phyloP scores from a whole-genome alignment of 2,888 invertebrate species.

The Platycheirus albimanus region DNA sequence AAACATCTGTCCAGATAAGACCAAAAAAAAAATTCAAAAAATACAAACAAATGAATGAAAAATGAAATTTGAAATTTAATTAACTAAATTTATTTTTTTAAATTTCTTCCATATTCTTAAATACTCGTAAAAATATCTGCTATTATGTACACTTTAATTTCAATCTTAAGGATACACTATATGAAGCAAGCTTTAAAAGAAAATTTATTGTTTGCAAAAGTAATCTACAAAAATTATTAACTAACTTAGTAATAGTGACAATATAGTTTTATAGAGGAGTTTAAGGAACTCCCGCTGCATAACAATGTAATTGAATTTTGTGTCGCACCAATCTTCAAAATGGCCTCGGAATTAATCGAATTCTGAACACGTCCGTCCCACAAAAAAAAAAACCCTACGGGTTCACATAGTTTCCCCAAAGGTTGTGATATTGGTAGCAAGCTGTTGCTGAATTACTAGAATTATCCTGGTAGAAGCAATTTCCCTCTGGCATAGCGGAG shows the following conservation, averaged over 20 bases:
- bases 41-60: too few relatives aligned
- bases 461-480: constrained; percentile 68
- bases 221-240: constrained; percentile 43
- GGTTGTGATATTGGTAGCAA: constrained; percentile 78
- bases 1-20: too few relatives aligned
- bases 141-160: too few relatives aligned
- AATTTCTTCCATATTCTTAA: too few relatives aligned
- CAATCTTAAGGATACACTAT: too few relatives aligned
- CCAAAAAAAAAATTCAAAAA: too few relatives aligned
- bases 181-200: too few relatives aligned
- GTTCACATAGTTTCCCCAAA: constrained; percentile 80
- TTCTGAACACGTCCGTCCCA: constrained; percentile 1
- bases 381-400: constrained; percentile 75
- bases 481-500: constrained; percentile 42
- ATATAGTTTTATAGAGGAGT: constrained; percentile 42
- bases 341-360: constrained; percentile 50
- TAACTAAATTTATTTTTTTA: too few relatives aligned
- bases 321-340: constrained; percentile 22
- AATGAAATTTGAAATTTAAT: too few relatives aligned
- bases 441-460: constrained; percentile 72
- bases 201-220: constrained; percentile 53
- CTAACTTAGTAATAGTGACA: constrained; percentile 61
- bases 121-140: too few relatives aligned
- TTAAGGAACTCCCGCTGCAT: constrained; percentile 43
- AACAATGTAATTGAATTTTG: constrained; percentile 50